Percentiles rank a stretch among this genome's conserved stretches.
Conservation (phyloP, 2,797 vertebrate genomes). For the Anguilla marmorata region DNA sequence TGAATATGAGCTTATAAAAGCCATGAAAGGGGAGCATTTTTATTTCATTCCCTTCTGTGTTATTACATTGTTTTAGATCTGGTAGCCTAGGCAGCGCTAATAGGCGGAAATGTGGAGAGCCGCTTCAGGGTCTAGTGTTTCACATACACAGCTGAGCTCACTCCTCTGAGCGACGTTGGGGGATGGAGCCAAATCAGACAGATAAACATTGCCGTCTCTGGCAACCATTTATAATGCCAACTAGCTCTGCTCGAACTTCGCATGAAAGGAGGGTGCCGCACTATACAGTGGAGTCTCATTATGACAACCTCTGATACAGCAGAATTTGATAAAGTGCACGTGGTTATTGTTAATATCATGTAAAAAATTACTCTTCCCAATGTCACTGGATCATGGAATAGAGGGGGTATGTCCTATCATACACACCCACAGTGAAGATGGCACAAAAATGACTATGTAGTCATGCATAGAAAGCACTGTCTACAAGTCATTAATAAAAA, state of each 20-base stretch:
- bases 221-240: background rate
- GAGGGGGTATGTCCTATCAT: background rate
- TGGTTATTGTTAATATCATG: background rate
- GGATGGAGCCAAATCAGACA: slow-evolving; percentile 1
- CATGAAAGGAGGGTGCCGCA: background rate
- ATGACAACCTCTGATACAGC: background rate
- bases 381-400: background rate
- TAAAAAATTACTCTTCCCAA: background rate
- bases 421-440: background rate
- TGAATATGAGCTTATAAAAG: background rate
- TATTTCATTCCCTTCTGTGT: background rate
- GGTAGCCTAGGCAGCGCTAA: background rate
- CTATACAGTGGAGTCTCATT: background rate
- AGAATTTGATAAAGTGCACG: background rate
- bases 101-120: background rate
- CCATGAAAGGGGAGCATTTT: background rate
- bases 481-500: no score
- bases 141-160: slow-evolving; percentile 3
- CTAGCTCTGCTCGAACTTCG: background rate
- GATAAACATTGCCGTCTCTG: background rate
- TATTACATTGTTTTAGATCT: background rate
- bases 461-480: no score
- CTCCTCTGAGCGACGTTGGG: background rate
- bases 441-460: no score
- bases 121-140: slow-evolving; percentile 3